Conservation (phyloP, 2,113 vertebrate genomes). For the Boulengeromyrus knoepffleri region DNA sequence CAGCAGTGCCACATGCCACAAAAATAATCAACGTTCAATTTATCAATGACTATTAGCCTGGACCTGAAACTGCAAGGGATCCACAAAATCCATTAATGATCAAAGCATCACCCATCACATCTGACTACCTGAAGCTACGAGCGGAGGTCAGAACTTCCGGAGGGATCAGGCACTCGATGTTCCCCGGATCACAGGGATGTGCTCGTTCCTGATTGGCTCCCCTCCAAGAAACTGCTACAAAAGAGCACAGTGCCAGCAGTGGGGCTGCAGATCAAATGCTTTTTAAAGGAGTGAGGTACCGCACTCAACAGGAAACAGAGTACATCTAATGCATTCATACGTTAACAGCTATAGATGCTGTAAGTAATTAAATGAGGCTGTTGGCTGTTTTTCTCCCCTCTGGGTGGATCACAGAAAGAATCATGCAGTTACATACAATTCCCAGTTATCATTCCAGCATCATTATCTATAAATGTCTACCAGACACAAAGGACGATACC, state of each 20-base stretch:
- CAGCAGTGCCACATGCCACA: not conserved
- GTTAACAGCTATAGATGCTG: not conserved
- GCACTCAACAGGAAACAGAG: not conserved
- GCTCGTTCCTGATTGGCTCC: not conserved
- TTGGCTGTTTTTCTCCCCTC: not conserved
- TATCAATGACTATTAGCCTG: not conserved
- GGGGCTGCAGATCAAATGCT: not conserved
- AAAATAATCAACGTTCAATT: not conserved
- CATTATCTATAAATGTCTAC: not conserved
- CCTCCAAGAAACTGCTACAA: not conserved
- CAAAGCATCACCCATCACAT: not conserved
- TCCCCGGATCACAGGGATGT: not conserved
- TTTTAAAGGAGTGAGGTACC: not conserved
- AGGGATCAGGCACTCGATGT: not conserved
- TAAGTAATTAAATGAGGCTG: not conserved
- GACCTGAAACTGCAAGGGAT: not conserved
- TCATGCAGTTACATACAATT: not conserved
- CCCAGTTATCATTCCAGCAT: not conserved
- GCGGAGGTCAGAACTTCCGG: not conserved
- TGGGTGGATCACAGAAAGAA: not conserved
- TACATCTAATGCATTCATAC: not conserved
- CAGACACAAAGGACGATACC: not conserved
- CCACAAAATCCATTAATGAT: not conserved
- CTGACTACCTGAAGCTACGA: not conserved
- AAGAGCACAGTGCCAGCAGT: not conserved